Evolutionary conservation across 2,888 invertebrate species (phyloP).

Genomic region (Heliconius cydno): DNA sequence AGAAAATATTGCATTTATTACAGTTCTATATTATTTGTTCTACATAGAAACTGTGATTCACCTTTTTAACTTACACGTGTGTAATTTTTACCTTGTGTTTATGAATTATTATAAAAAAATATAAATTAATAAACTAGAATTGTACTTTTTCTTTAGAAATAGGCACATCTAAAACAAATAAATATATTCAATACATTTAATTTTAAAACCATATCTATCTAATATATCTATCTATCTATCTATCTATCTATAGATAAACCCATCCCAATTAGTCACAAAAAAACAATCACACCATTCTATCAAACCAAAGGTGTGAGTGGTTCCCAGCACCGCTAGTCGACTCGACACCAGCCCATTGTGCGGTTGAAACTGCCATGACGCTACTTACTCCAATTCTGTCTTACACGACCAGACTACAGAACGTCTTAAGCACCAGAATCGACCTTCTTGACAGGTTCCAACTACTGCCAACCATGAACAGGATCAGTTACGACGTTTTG

Average conservation of each 20-base stretch:
- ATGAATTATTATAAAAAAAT: background rate
- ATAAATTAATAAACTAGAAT: background rate
- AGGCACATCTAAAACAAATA: background rate
- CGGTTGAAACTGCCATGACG: constrained; percentile 81
- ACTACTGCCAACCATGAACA: constrained; percentile 53
- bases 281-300: constrained; percentile 78
- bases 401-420: constrained; percentile 59
- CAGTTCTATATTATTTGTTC: background rate
- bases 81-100: constrained; percentile 7
- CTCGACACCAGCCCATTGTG: constrained; percentile 79
- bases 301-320: constrained; percentile 76
- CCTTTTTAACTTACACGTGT: constrained; percentile 10
- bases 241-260: constrained; percentile 51
- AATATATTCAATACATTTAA: background rate
- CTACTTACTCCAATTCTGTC: constrained; percentile 84
- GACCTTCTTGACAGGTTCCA: constrained; percentile 57
- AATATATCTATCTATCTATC: too few species aligned
- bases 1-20: background rate
- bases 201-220: background rate
- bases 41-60: constrained; percentile 3
- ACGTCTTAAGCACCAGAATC: constrained; percentile 65
- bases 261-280: constrained; percentile 73
- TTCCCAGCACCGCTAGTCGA: constrained; percentile 80
- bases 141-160: background rate
- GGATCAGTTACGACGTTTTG: constrained; percentile 64